phyloP scores from a whole-genome alignment of 2,797 vertebrate genomes.

The Acipenser transmontanus region DNA sequence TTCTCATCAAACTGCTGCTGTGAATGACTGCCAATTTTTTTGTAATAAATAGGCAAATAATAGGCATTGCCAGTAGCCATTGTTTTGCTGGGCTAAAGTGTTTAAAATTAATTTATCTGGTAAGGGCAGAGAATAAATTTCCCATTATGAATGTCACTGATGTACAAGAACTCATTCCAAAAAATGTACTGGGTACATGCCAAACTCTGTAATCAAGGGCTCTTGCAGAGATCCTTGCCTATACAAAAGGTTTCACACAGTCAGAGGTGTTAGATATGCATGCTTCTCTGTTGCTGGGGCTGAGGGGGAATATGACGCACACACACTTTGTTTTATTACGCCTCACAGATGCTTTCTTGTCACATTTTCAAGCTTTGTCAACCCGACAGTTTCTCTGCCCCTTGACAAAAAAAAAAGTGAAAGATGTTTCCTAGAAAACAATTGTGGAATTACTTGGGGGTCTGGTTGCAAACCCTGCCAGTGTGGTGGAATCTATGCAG shows the following conservation, averaged over 20 bases:
- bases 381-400: constrained; percentile 20
- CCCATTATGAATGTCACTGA: constrained; percentile 78
- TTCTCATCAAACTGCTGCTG: constrained; percentile 41
- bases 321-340: constrained; percentile 57
- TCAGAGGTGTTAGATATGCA: constrained; percentile 84
- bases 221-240: constrained; percentile 62
- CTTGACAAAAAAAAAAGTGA: constrained; percentile 21
- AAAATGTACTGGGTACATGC: constrained; percentile 75
- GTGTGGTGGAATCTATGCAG: background rate
- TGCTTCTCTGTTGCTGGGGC: constrained; percentile 86
- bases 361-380: constrained; percentile 57
- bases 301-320: constrained; percentile 62
- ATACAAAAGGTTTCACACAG: constrained; percentile 82
- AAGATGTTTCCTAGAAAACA: constrained; percentile 47
- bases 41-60: constrained; percentile 74
- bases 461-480: constrained; percentile 2
- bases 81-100: constrained; percentile 72
- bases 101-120: constrained; percentile 87
- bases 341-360: constrained; percentile 57
- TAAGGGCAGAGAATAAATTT: constrained; percentile 79
- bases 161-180: constrained; percentile 71
- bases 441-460: constrained; percentile 57
- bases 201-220: constrained; percentile 76
- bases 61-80: constrained; percentile 68
- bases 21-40: constrained; percentile 43